Evolutionary conservation across 2,113 vertebrate genomes (phyloP).

Genomic region (Oxygymnocypris stewartii): DNA sequence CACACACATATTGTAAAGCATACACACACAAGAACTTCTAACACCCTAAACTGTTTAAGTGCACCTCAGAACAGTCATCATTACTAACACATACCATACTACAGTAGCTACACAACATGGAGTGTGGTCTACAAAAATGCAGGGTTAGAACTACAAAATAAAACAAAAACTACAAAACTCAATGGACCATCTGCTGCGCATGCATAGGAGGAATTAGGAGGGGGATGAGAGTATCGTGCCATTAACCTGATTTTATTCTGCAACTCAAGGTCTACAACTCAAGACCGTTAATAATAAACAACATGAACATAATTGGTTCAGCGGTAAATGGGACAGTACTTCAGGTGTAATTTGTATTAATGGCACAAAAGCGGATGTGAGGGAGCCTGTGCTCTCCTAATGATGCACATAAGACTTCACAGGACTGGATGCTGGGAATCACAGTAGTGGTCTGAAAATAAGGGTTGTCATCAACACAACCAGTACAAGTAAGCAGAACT

Average conservation of each 20-base stretch:
- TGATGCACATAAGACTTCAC: slow-evolving; percentile 25
- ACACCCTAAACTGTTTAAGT: slow-evolving; percentile 65
- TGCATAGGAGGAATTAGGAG: not conserved
- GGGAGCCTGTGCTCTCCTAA: slow-evolving; percentile 17
- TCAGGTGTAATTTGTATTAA: slow-evolving; percentile 67
- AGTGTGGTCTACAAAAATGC: slow-evolving; percentile 47
- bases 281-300: slow-evolving; percentile 23
- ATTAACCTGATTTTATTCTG: slow-evolving; percentile 18
- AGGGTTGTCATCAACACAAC: slow-evolving; percentile 9
- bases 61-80: slow-evolving; percentile 57
- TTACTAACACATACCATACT: not conserved
- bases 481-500: not conserved
- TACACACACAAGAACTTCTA: slow-evolving; percentile 34
- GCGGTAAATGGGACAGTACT: slow-evolving; percentile 2
- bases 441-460: slow-evolving; percentile 7
- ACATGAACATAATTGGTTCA: slow-evolving; percentile 38
- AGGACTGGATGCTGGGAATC: slow-evolving; percentile 12
- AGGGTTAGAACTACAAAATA: slow-evolving; percentile 38
- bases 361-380: slow-evolving; percentile 43
- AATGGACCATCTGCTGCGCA: not conserved
- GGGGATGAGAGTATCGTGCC: not conserved
- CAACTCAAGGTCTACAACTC: not conserved
- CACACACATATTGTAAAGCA: slow-evolving; percentile 34
- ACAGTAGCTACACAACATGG: slow-evolving; percentile 44
- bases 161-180: not conserved